Evolutionary conservation across 37 sponge, comb jelly and placozoan genomes (phyloP), one percentile per base, ranked within the genome.

Genomic region (Dysidea cf. avara): DNA sequence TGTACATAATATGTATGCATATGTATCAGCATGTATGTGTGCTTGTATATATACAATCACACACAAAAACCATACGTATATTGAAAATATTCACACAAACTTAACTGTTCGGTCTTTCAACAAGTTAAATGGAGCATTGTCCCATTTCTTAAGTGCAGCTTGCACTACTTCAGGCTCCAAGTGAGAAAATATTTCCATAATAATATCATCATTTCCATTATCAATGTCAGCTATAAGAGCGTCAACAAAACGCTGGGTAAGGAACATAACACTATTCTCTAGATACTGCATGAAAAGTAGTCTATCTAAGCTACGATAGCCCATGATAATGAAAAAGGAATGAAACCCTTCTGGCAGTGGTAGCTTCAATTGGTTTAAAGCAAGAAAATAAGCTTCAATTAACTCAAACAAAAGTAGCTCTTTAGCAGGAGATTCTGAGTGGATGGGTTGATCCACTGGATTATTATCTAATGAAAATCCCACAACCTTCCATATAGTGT

Each of bases 261-360:
- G 68, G 13, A 36, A 34, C 20, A 86, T 73, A 3, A 61, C 79
- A 0, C 68, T 68, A 37, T 79, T 79, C 13, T 62, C 28, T 20
- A 86, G 56, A 61, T 74, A 74, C 60, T 86, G 86, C 0, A 86
- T 40, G 33, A 86, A 79, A 13, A 79, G 39, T 24, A 47, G 16
- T 1, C 21, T 39, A n/a, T 71, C 75, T 11, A 79, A 61, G 22
- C 75, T 66, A 38, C 78, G 51, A 60, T 54, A 86, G 18, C 74
- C 80, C 46, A 86, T 55, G 51, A 35, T 38, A 6, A 46, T 48
- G 39, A 68, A 86, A 25, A 86, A 61, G 1, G 86, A 79, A 66
- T 86, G 80, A 56, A 86, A 86, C 6, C 86, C 86, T 13, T 34
- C 34, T 7, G 86, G 86, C 0, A 58, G 24, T 6, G 74, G 86